phyloP scores from a whole-genome alignment of 2,888 invertebrate genomes.

The Dryococelus australis region DNA sequence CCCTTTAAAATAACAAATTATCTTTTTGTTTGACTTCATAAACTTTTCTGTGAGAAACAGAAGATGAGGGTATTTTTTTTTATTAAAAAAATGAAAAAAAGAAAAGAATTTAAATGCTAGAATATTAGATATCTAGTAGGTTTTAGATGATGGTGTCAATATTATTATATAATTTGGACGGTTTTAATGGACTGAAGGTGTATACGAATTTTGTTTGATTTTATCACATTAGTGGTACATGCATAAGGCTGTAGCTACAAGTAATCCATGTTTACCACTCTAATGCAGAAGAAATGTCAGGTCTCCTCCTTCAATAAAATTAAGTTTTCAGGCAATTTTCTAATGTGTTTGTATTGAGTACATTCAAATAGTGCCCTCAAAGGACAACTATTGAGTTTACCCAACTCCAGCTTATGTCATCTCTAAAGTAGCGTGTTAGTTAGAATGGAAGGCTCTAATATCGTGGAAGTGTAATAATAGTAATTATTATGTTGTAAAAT shows the following conservation, averaged over 20 bases:
- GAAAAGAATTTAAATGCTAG: background rate
- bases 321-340: slow-evolving; percentile 21
- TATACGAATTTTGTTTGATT: background rate
- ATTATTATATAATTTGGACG: background rate
- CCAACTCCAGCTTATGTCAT: slow-evolving; percentile 12
- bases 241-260: background rate
- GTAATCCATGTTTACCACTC: background rate
- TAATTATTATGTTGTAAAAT: background rate
- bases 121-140: background rate
- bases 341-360: background rate
- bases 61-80: background rate
- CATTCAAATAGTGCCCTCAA: slow-evolving; percentile 22
- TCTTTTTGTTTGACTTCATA: background rate
- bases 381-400: slow-evolving; percentile 20
- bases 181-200: background rate
- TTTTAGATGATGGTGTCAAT: background rate
- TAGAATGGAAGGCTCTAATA: slow-evolving; percentile 43
- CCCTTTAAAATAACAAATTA: background rate
- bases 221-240: background rate
- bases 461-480: slow-evolving; percentile 39
- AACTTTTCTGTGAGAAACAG: background rate
- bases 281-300: background rate
- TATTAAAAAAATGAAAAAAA: background rate
- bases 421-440: slow-evolving; percentile 42
- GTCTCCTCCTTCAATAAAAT: background rate